Evolutionary conservation across 92 coral and sea anemone species (phyloP).

Genomic region (Paramuricea clavata): DNA sequence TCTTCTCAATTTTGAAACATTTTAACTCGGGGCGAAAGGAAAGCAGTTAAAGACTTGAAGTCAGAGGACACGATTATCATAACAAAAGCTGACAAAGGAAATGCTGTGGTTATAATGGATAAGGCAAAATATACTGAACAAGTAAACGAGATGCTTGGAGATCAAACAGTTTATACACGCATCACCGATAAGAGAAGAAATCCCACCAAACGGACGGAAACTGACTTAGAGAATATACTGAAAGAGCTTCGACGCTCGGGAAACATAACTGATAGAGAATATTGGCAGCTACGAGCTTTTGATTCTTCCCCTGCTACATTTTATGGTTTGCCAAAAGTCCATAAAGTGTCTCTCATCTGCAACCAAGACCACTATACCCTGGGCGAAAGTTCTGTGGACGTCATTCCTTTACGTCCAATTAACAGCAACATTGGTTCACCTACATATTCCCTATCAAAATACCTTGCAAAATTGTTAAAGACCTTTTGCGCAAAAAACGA

Average conservation of each 20-base stretch:
- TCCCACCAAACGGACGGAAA: conserved; percentile 7
- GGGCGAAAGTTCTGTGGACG: neutral
- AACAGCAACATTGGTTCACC: conserved; percentile 45
- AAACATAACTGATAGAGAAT: conserved; percentile 1
- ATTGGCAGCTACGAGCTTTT: neutral
- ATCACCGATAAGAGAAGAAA: conserved; percentile 5
- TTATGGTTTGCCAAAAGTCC: conserved; percentile 36
- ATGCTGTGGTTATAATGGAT: conserved; percentile 25
- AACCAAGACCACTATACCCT: conserved; percentile 21
- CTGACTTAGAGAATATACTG: conserved; percentile 1
- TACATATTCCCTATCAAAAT: conserved; percentile 24
- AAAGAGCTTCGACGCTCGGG: neutral
- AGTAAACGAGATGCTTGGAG: conserved; percentile 27
- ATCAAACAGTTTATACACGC: neutral
- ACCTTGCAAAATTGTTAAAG: conserved; percentile 25
- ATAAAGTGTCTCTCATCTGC: conserved; percentile 13
- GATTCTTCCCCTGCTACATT: conserved; percentile 25
- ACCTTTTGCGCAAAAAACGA: neutral
- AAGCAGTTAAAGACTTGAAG: conserved; percentile 29
- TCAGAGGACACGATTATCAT: conserved; percentile 57
- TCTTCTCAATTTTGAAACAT: neutral
- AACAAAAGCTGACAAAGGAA: conserved; percentile 61
- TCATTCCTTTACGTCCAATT: conserved; percentile 30
- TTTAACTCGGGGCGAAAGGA: conserved; percentile 51
- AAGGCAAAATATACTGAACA: neutral